Evolutionary conservation across 2,888 invertebrate genomes (phyloP).

Genomic region (Tiphia femorata): DNA sequence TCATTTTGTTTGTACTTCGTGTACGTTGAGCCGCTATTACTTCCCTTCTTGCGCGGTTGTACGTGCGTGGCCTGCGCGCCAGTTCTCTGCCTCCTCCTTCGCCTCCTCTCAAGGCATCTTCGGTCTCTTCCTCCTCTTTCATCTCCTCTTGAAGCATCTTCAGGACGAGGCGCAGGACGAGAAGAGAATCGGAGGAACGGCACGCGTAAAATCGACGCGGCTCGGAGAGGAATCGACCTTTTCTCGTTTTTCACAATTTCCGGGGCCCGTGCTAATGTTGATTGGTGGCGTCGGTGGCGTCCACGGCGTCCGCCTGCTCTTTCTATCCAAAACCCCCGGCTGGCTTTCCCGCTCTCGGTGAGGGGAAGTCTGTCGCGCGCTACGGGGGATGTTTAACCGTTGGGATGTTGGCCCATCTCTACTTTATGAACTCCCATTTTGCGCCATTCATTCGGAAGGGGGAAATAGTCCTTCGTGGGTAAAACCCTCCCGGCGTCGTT

Average conservation of each 20-base stretch:
- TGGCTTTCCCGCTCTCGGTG: background rate
- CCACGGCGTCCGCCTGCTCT: no score
- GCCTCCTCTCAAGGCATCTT: no score
- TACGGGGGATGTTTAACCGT: slow-evolving; percentile 12
- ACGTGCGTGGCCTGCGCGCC: no score
- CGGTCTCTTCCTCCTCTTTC: no score
- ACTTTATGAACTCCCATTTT: slow-evolving; percentile 9
- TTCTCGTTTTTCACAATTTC: slow-evolving; percentile 14
- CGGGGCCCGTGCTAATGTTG: slow-evolving; percentile 8
- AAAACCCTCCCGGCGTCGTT: slow-evolving; percentile 5
- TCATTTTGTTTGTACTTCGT: no score
- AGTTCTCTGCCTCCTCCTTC: no score
- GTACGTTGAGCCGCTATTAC: no score
- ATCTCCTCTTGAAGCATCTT: no score
- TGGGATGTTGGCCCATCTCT: slow-evolving; percentile 1
- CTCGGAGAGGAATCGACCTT: no score
- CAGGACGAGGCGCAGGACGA: background rate
- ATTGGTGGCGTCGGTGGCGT: slow-evolving; percentile 4
- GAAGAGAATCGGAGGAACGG: background rate
- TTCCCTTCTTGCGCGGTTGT: no score
- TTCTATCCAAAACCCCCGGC: no score
- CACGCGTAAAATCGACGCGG: no score
- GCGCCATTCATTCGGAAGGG: slow-evolving; percentile 14
- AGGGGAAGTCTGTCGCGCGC: slow-evolving; percentile 11
- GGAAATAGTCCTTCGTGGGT: slow-evolving; percentile 14